Percentiles rank a stretch among this genome's conserved stretches.
These are phyloP conservation scores for Paedocypris sp. DNA, from an alignment of 2,113 vertebrate species.

Conservation along the genomic window DNA sequence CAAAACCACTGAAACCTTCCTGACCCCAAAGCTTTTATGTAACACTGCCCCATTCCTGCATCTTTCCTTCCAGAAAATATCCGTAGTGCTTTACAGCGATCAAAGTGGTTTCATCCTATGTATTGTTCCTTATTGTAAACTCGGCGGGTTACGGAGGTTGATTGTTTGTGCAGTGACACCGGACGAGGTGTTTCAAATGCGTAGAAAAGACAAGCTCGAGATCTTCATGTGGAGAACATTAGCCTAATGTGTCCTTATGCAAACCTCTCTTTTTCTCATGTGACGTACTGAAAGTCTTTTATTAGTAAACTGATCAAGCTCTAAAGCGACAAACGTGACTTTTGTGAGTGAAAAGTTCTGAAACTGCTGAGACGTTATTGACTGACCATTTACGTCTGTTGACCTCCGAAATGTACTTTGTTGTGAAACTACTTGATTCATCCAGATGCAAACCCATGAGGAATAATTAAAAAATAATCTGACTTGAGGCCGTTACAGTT, in stretches of 20 bases:
- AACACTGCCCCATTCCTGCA: conserved; percentile 30
- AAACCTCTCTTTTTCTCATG: conserved; percentile 12
- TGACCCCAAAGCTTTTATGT: conserved; percentile 42
- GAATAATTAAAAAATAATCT: too few species aligned
- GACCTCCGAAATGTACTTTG: too few species aligned
- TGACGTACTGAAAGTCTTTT: conserved; percentile 27
- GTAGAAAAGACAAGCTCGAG: neutral
- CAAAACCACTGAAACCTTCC: conserved; percentile 34
- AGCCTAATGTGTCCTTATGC: neutral
- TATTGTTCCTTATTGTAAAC: neutral
- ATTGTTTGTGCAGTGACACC: neutral
- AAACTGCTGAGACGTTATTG: too few species aligned
- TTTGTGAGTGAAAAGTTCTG: neutral
- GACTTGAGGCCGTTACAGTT: too few species aligned
- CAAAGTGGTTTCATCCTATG: neutral
- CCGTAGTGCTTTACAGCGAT: conserved; percentile 24
- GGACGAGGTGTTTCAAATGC: too few species aligned
- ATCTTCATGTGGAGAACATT: conserved; percentile 13
- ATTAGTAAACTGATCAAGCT: too few species aligned
- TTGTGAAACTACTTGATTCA: too few species aligned
- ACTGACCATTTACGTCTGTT: too few species aligned
- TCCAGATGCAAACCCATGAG: too few species aligned
- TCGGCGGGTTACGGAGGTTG: neutral
- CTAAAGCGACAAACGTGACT: neutral
- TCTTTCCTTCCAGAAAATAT: conserved; percentile 19